Base-by-base conservation (phyloP, 2,888 invertebrate species). In the Lutraria lutraria region DNA sequence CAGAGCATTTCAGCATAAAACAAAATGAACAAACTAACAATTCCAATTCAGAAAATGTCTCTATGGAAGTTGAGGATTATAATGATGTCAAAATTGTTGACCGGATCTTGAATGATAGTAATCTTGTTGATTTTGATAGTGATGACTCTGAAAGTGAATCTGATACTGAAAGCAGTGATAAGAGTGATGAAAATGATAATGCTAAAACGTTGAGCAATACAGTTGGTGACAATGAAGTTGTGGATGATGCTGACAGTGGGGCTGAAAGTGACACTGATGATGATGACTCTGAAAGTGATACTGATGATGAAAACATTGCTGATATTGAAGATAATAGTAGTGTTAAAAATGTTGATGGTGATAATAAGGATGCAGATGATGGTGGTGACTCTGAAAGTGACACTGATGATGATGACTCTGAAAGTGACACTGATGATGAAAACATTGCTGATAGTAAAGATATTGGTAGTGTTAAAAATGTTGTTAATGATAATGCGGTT, bases 131-230 rank as follows among this genome's bases (percentile, higher is more conserved):
- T 76, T 29, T 52, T 43, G 54, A 63, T 34, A 60, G 60, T 31
- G 56, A 54, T 25, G 83, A 25, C 21, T 25, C 31, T 81, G 53
- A 52, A 2, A 52, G 19, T n/a, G 16, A 34, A 52, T 21, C 16
- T 81, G 81, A 81, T 31, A 16, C 8, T 34, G 34, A 21, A 60
- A 15, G 25, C 54, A 79, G 19, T 80, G 25, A 79, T 21, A 8
- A n/a, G 6, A 56, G 53, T 56, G 52, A 84, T 80, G 83, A 85
- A 54, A 60, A 21, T n/a, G 79, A 76, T 82, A 56, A 54, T 79
- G 86, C 83, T 34, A 52, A n/a, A 81, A 43, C 1, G 53, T 31
- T 81, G 21, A 29, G 31, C 60, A 88, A 90, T 85, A 76, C 19
- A 19, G 56, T 19, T 16, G 12, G 12, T 56, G 56, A 16, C 1